Evolutionary conservation across 2,113 vertebrate species (phyloP), one percentile per base, ranked within the genome.

Genomic region (Phrynocephalus versicolor): DNA sequence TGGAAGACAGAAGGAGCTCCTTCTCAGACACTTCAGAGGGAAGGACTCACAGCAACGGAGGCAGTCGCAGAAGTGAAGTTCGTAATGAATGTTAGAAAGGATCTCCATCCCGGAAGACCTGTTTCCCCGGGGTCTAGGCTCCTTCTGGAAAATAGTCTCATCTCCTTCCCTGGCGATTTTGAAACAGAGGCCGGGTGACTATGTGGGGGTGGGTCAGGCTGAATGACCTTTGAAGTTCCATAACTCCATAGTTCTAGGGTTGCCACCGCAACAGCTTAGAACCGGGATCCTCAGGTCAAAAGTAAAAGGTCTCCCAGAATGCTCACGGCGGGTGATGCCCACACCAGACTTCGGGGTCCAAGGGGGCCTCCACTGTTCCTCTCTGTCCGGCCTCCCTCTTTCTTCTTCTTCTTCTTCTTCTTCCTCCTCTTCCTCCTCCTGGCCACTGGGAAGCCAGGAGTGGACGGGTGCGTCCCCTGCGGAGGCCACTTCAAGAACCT

Each of bases 391-490:
- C 45, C 10, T 51, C 45, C 10, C 45, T 51, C 45, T 51, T 5
- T 25, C n/a, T 6, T 3, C 3, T 1, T 0, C 27, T 8, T 13
- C 1, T 2, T 30, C 3, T 23, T 1, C 10, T 0, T 51, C 25
- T 3, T n/a, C 16, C 0, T 0, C 13, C 30, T 9, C 7, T 1
- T 87, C 12, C 75, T 87, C 1, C 0, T 37, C 39, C 67, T 83
- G 1, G 6, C 67, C 1, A 5, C 0, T 1, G 16, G 25, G 23
- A 1, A 23, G n/a, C 70, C 71, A 1, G n/a, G 0, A 0, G 3
- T 75, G 0, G 21, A 19, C 37, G 75, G 75, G 2, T 87, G 86
- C 10, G 3, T 87, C 8, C 65, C 62, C 8, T 87, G 86, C 1
- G 55, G n/a, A 0, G 1, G 0, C 0, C 6, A 70, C 3, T 72